Base-by-base conservation (phyloP, 2,797 vertebrate species). In the Acanthurus leucopareius region DNA sequence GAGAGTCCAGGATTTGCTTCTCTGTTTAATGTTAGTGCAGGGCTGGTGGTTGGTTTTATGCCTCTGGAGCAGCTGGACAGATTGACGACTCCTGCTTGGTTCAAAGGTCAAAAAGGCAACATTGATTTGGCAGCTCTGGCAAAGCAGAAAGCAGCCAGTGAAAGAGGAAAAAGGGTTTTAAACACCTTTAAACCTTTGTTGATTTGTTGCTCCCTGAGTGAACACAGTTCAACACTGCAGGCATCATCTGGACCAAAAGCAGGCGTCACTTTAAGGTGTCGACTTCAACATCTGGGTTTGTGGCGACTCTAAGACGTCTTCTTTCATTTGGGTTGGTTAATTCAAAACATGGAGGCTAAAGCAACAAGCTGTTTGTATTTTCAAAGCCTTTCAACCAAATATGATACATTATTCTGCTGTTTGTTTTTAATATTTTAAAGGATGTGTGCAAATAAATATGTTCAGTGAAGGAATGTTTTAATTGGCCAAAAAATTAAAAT, bases 121-220 rank as follows among this genome's bases (percentile, higher is more conserved):
- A 19, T 7, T 38, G 10, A 22, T 63, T 58, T 51, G 47, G 4
- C 22, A 20, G 35, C 6, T 63, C 8, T 38, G 15, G 20, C 10
- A 9, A 51, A 74, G 22, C 8, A 68, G 7, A 35, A 35, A 57
- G 19, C 15, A 59, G 14, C 5, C 8, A 49, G 44, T 14, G 45
- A 68, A 42, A 15, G 8, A 10, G 32, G n/a, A 17, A 16, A 19
- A 20, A 40, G 13, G 38, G 28, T 52, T 66, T 73, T n/a, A 10
- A 48, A 48, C 70, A 73, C 48, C 35, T 22, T 4, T 40, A 35
- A n/a, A 52, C 51, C 47, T 67, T 49, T 35, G 67, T 42, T 78
- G 57, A 75, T 22, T 68, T 13, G 28, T 40, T 20, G 7, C 8
- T 42, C 40, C 25, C 47, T 22, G 6, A 16, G 38, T 57, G 32